These are phyloP conservation scores for Alectoris magna DNA, from an alignment of 2,797 vertebrate genomes.

Conservation along the genomic window DNA sequence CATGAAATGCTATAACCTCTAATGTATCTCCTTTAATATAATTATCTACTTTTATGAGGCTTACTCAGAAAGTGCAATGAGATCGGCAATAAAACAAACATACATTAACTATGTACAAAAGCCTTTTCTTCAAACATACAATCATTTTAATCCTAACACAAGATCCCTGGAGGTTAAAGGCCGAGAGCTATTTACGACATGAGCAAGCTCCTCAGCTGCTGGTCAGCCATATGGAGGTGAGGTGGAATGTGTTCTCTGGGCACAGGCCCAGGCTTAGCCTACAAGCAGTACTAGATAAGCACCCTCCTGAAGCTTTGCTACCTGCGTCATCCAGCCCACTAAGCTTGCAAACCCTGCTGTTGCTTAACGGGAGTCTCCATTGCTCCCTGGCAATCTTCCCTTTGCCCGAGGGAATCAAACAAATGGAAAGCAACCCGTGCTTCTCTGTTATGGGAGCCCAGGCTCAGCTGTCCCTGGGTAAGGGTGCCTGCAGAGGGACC, in stretches of 20 bases:
- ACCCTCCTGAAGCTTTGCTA: neutral
- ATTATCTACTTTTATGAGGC: constrained; percentile 46
- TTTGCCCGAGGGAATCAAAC: neutral
- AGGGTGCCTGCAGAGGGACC: neutral
- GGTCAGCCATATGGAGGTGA: neutral
- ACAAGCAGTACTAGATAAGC: neutral
- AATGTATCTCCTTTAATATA: constrained; percentile 28
- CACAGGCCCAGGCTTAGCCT: neutral
- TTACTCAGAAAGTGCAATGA: constrained; percentile 58
- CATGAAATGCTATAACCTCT: neutral
- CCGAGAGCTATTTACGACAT: neutral
- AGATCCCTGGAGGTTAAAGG: constrained; percentile 9
- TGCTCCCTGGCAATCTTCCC: neutral
- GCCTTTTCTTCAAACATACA: constrained; percentile 24
- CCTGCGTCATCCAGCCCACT: neutral
- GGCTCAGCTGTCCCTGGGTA: neutral
- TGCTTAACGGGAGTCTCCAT: neutral
- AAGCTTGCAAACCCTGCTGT: neutral
- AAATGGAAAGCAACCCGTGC: neutral
- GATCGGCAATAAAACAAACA: constrained; percentile 51
- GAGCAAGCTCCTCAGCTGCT: neutral
- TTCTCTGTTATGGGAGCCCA: rapidly evolving
- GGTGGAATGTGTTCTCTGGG: neutral
- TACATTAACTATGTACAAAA: constrained; percentile 47
- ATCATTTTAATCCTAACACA: constrained; percentile 11